Evolutionary conservation across 1,140 invertebrate genomes (phyloP).

Genomic region (Hyphantria cunea): DNA sequence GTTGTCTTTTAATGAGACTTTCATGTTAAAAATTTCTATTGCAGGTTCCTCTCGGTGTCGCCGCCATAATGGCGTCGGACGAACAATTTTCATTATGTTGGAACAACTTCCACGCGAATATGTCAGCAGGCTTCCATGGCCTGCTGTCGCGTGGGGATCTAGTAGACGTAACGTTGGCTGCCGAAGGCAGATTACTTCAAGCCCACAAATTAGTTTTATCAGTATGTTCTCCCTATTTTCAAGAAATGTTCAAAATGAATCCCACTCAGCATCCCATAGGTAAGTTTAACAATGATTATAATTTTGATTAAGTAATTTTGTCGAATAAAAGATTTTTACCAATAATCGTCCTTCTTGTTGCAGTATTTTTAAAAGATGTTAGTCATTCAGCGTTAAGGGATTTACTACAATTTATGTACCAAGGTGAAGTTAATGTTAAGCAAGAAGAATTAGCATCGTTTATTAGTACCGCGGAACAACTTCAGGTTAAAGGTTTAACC

Average conservation of each 20-base stretch:
- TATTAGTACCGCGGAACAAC: conserved; percentile 91
- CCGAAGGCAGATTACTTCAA: conserved; percentile 89
- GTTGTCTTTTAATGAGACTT: neutral
- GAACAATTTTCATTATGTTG: conserved; percentile 90
- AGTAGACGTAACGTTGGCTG: conserved; percentile 91
- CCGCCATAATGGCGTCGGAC: conserved; percentile 85
- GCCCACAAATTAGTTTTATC: conserved; percentile 92
- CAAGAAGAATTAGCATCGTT: conserved; percentile 91
- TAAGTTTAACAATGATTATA: conserved; percentile 53
- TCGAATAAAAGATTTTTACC: neutral
- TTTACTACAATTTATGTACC: conserved; percentile 93
- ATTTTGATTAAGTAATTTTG: neutral
- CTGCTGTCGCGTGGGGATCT: conserved; percentile 89
- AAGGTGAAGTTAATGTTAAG: conserved; percentile 92
- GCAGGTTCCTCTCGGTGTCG: conserved; percentile 71
- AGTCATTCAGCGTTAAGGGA: conserved; percentile 88
- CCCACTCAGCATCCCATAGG: conserved; percentile 84
- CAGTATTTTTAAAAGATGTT: conserved; percentile 92
- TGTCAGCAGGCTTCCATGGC: conserved; percentile 88
- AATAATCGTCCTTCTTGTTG: conserved; percentile 63
- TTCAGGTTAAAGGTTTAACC: conserved; percentile 92
- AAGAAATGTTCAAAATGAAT: conserved; percentile 89
- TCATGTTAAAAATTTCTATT: conserved; percentile 34
- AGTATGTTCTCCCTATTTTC: conserved; percentile 93
- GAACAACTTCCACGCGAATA: conserved; percentile 90